These are phyloP conservation scores for Hydrolagus affinis DNA, from an alignment of 2,113 vertebrate genomes.

Conservation along the genomic window DNA sequence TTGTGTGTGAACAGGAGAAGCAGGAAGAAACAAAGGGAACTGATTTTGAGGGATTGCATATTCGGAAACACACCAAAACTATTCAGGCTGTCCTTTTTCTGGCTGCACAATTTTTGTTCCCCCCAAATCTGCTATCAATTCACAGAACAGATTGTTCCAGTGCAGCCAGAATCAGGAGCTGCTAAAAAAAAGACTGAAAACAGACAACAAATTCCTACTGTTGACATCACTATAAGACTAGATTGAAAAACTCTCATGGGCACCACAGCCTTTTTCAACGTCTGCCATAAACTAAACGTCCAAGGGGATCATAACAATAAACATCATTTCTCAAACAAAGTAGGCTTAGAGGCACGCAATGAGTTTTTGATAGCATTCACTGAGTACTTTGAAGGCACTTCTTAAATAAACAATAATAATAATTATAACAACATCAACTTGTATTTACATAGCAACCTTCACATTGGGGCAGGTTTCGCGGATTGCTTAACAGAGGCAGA, in stretches of 20 bases:
- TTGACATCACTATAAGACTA: neutral
- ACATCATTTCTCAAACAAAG: neutral
- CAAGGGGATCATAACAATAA: neutral
- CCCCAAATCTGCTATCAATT: neutral
- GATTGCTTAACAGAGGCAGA: too few species aligned
- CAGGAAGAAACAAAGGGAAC: too few species aligned
- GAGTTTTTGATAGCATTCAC: too few species aligned
- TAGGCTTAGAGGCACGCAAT: neutral
- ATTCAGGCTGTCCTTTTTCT: conserved; percentile 3
- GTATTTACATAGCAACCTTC: too few species aligned
- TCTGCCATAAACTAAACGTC: neutral
- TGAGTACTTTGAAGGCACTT: too few species aligned
- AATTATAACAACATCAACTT: too few species aligned
- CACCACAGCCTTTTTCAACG: neutral
- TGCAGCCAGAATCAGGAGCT: neutral
- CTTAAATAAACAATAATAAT: too few species aligned
- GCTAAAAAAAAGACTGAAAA: neutral
- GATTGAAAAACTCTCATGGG: neutral
- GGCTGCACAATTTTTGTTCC: neutral
- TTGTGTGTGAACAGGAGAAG: neutral
- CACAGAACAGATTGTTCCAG: neutral
- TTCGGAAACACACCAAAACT: conserved; percentile 11
- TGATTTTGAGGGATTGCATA: neutral
- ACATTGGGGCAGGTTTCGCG: too few species aligned
- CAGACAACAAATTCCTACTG: neutral